phyloP scores from a whole-genome alignment of 2,888 invertebrate genomes.

The Therioaphis trifolii region DNA sequence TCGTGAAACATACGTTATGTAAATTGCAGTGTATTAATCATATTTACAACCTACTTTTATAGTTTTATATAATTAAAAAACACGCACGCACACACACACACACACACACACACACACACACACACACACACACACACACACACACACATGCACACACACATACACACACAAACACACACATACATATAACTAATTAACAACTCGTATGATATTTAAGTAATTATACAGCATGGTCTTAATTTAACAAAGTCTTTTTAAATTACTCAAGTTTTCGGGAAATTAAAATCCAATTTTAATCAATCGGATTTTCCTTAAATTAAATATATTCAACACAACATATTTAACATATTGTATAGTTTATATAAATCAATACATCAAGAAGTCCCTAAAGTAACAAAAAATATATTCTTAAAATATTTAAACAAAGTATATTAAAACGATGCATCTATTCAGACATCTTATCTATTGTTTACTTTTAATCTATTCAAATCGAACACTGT shows the following conservation, averaged over 20 bases:
- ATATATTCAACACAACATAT: background rate
- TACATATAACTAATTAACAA: background rate
- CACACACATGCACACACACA: too few relatives aligned
- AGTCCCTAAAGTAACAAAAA: background rate
- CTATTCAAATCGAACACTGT: background rate
- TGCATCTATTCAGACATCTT: background rate
- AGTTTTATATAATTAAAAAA: background rate
- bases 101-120: too few relatives aligned
- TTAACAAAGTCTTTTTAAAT: conserved; percentile 20
- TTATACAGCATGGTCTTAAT: conserved; percentile 20
- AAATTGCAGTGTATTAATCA: too few relatives aligned
- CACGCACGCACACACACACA: too few relatives aligned
- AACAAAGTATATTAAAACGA: background rate
- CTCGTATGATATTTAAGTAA: background rate
- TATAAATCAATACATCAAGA: background rate
- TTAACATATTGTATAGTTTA: background rate
- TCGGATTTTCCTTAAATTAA: background rate
- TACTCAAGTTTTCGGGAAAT: conserved; percentile 8
- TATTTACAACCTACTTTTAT: background rate
- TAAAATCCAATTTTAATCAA: background rate
- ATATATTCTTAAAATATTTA: background rate
- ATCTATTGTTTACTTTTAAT: background rate
- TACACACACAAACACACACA: too few relatives aligned
- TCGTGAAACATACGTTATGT: too few relatives aligned
- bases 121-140: too few relatives aligned